Evolutionary conservation across 2,888 invertebrate genomes (phyloP), one percentile per base, ranked within the genome.

Genomic region (Byasa hedistus): DNA sequence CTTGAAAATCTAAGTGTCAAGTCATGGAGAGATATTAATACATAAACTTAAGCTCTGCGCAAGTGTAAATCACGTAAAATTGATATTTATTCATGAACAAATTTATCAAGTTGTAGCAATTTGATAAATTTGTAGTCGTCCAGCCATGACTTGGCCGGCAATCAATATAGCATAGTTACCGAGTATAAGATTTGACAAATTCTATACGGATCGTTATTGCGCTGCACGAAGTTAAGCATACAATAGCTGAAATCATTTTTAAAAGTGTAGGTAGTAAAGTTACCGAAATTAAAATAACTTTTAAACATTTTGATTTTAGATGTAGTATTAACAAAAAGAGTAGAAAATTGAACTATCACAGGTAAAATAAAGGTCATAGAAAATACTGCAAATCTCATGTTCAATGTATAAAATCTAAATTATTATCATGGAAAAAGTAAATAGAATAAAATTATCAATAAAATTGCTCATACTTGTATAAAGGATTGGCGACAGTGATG

Each of bases 401-500:
- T 32, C 32, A 32, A 10, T 1, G 8, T 32, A 32, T 10, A 32
- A 32, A 32, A 32, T 32, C 32, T 32, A 32, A 32, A 10, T 32
- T 32, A 10, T 1, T 32, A 32, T 32, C 10, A 10, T 27, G 27
- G 8, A 32, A 10, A 10, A 32, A 10, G 1, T 32, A 32, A 32
- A 32, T 8, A 79, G 75, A 10, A 7, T 12, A 21, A 48, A 48
- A 22, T 19, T 24, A 27, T 24, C 3, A 44, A 44, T 17, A 44
- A 19, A 17, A 44, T 27, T 36, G 22, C 10, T 3, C 79, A 79
- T 72, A 90, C 91, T 77, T 68, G 39, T 72, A 44, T 23, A 91
- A 61, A 27, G 89, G 86, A 70, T 89, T 85, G 0, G 90, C 91
- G 0, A 85, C 83, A 0, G 87, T 79, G 15, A 90, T n/a, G 32